Evolutionary conservation across 2,113 vertebrate species (phyloP).

Genomic region (Oncorhynchus kisutch): DNA sequence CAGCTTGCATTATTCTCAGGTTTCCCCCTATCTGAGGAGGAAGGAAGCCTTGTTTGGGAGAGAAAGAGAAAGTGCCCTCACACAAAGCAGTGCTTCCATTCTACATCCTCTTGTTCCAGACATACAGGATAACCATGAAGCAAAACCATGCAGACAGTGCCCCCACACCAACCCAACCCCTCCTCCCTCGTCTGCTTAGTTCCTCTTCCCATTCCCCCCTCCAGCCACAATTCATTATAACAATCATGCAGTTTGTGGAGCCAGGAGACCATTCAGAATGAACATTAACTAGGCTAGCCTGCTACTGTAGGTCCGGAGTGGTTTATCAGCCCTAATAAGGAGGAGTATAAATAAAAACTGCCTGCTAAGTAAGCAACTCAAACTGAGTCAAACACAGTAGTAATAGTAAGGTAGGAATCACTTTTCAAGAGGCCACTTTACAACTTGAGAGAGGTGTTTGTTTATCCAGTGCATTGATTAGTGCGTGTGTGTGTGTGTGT

Average conservation of each 20-base stretch:
- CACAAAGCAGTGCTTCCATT: neutral
- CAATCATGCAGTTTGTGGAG: slow-evolving; percentile 65
- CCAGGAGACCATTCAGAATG: slow-evolving; percentile 70
- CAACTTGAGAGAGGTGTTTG: too few species aligned
- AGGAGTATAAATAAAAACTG: too few species aligned
- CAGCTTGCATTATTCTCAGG: too few species aligned
- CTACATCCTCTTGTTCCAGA: slow-evolving; percentile 29
- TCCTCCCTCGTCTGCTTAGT: slow-evolving; percentile 11
- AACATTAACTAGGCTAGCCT: slow-evolving; percentile 60
- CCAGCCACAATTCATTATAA: slow-evolving; percentile 75
- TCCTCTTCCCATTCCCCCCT: slow-evolving; percentile 62
- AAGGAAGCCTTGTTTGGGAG: neutral
- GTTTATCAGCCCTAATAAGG: too few species aligned
- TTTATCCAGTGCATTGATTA: too few species aligned
- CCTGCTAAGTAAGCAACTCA: too few species aligned
- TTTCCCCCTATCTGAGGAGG: neutral
- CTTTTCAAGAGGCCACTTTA: too few species aligned
- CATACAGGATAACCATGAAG: slow-evolving; percentile 18
- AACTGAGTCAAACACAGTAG: too few species aligned
- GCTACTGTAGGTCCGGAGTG: slow-evolving; percentile 26
- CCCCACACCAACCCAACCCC: neutral
- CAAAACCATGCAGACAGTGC: neutral
- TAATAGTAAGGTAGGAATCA: too few species aligned
- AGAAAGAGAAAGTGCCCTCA: neutral
- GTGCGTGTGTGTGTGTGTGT: slow-evolving; percentile 12